Evolutionary conservation across 1,140 invertebrate genomes (phyloP).

Genomic region (Periplaneta americana): DNA sequence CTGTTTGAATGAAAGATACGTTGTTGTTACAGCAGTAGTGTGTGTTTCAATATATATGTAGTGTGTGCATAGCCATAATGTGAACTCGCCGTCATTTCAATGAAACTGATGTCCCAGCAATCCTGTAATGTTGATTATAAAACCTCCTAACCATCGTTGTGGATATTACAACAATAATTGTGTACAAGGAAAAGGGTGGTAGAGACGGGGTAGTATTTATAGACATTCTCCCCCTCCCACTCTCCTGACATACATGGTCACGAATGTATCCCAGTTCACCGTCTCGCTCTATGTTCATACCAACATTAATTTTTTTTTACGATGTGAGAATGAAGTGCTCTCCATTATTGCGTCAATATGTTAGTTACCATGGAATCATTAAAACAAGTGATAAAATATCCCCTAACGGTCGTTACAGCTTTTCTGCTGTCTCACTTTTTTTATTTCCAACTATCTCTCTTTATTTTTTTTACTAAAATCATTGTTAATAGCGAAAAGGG

Average conservation of each 20-base stretch:
- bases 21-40: background rate
- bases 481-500: background rate
- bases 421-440: background rate
- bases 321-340: slow-evolving; percentile 12
- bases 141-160: background rate
- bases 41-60: background rate
- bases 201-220: background rate
- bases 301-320: slow-evolving; percentile 10
- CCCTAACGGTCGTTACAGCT: background rate
- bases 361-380: slow-evolving; percentile 6
- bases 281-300: background rate
- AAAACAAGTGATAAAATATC: slow-evolving; percentile 8
- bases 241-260: background rate
- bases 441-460: background rate
- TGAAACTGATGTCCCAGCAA: background rate
- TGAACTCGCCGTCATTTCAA: background rate
- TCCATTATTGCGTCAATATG: slow-evolving; percentile 15
- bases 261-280: too few relatives aligned
- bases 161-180: background rate
- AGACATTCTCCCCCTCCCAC: background rate
- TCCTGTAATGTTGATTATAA: background rate
- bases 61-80: background rate
- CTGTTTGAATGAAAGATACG: background rate
- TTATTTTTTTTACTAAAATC: background rate
- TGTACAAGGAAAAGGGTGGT: background rate